Conservation (phyloP, 2,888 invertebrate species). For the Labia minor region DNA sequence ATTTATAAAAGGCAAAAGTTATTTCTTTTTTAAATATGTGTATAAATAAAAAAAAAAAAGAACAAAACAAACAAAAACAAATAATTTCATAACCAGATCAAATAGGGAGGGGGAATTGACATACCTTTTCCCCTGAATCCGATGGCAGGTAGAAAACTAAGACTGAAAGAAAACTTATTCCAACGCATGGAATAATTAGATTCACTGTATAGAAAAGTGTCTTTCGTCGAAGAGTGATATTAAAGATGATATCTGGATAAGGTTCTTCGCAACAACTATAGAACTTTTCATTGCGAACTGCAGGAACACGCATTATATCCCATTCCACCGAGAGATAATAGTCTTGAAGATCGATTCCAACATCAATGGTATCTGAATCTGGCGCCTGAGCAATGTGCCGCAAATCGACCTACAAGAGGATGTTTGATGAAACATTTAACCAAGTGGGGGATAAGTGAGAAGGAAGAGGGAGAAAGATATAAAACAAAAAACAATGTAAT, state of each 20-base stretch:
- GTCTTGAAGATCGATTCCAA: conserved; percentile 85
- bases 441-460: not conserved
- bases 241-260: conserved; percentile 95
- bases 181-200: conserved; percentile 92
- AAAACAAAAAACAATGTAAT: too few relatives aligned
- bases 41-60: too few relatives aligned
- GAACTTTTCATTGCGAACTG: conserved; percentile 79
- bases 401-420: conserved; percentile 64
- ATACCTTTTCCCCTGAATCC: conserved; percentile 90
- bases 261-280: conserved; percentile 96
- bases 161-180: conserved; percentile 92
- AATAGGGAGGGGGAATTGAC: conserved; percentile 25
- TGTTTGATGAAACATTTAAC: too few relatives aligned
- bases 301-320: conserved; percentile 92
- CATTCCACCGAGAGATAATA: conserved; percentile 96
- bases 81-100: too few relatives aligned
- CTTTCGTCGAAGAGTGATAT: conserved; percentile 86
- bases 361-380: conserved; percentile 76
- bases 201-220: conserved; percentile 97
- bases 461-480: too few relatives aligned
- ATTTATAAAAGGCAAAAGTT: too few relatives aligned
- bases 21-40: too few relatives aligned
- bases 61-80: too few relatives aligned
- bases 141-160: conserved; percentile 95
- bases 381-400: conserved; percentile 78